These are phyloP conservation scores for Falco naumanni DNA, from an alignment of 2,797 vertebrate species.

Conservation along the genomic window DNA sequence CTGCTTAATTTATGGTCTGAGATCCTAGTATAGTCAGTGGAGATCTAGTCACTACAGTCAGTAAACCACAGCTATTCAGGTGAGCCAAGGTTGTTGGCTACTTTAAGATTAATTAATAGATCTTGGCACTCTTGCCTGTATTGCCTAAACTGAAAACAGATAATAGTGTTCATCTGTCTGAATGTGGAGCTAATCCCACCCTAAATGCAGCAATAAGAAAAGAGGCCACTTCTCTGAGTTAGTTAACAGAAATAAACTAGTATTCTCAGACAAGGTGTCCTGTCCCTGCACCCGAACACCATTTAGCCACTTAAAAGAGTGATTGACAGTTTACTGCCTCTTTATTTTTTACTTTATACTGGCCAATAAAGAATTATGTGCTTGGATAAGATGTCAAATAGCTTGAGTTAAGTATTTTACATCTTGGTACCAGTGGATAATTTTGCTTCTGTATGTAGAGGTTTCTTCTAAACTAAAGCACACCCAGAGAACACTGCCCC, in stretches of 20 bases:
- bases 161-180: background rate
- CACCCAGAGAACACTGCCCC: background rate
- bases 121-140: background rate
- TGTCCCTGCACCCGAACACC: background rate
- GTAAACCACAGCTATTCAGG: background rate
- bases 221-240: background rate
- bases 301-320: background rate
- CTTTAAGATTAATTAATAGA: background rate
- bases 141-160: background rate
- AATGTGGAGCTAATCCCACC: background rate
- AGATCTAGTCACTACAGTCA: background rate
- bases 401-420: background rate
- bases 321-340: background rate
- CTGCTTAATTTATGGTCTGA: background rate
- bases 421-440: background rate
- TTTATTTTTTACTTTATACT: background rate
- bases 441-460: background rate
- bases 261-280: background rate
- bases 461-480: background rate
- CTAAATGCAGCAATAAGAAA: background rate
- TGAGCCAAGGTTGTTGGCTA: background rate
- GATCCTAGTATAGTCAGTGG: background rate
- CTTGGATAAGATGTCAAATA: background rate
- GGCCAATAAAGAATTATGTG: background rate
- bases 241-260: background rate